Percentiles rank a stretch among this genome's conserved stretches.
Conservation (phyloP, 2,888 invertebrate genomes). For the Meteorus cinctellus region DNA sequence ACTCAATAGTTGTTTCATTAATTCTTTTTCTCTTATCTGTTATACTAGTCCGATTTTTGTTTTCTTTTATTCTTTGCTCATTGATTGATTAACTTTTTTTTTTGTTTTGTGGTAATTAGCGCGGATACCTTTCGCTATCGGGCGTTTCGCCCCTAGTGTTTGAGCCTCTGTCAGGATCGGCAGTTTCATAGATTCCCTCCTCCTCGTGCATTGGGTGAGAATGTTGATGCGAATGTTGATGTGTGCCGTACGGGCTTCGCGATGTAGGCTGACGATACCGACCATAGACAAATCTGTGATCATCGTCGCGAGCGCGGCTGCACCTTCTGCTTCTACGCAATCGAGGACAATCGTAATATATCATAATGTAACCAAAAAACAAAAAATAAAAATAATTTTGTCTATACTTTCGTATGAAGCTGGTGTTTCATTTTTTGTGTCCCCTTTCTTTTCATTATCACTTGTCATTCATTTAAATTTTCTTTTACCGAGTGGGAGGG, state of each 20-base stretch:
- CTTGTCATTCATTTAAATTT: neutral
- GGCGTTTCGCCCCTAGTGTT: constrained; percentile 87
- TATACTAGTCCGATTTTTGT: constrained; percentile 21
- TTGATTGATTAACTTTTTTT: constrained; percentile 32
- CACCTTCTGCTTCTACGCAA: constrained; percentile 77
- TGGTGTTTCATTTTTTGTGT: constrained; percentile 10
- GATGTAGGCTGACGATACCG: constrained; percentile 79
- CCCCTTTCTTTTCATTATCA: neutral
- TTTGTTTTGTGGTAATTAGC: constrained; percentile 59
- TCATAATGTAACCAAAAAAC: constrained; percentile 37
- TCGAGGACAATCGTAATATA: constrained; percentile 49
- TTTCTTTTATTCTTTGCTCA: neutral
- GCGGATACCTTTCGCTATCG: constrained; percentile 87
- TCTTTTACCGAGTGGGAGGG: constrained; percentile 33
- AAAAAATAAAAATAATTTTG: neutral
- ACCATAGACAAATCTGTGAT: constrained; percentile 82
- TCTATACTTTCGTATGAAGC: constrained; percentile 3
- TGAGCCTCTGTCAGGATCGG: constrained; percentile 81
- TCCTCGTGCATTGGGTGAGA: constrained; percentile 79
- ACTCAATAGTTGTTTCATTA: neutral
- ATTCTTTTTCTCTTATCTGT: neutral
- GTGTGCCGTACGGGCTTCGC: constrained; percentile 72
- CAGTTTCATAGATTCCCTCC: constrained; percentile 91
- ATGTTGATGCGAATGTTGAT: constrained; percentile 77
- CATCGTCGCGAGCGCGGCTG: constrained; percentile 79